Percentiles rank a stretch among this genome's conserved stretches.
These are phyloP conservation scores for Ischnus inquisitorius DNA, from an alignment of 2,888 invertebrate species.

Conservation along the genomic window DNA sequence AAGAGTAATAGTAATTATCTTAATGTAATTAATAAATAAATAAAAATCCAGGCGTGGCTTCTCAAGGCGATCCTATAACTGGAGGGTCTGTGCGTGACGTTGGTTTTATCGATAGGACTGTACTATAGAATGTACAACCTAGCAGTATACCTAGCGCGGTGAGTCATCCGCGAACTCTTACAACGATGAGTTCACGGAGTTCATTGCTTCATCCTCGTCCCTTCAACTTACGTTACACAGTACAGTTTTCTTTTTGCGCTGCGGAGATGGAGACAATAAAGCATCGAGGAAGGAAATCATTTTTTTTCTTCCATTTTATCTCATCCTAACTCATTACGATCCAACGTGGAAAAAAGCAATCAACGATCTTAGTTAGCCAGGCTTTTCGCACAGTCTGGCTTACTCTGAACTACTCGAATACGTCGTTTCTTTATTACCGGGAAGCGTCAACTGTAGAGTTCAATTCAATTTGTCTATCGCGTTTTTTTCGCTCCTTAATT, in stretches of 20 bases:
- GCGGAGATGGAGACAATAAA: conserved; percentile 36
- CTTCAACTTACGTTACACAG: conserved; percentile 24
- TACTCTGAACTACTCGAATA: conserved; percentile 16
- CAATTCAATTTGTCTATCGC: conserved; percentile 6
- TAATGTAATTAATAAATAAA: conserved; percentile 3
- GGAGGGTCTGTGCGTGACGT: conserved; percentile 9
- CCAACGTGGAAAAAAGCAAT: conserved; percentile 35
- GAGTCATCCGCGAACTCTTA: conserved; percentile 43
- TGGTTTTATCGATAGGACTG: conserved; percentile 16
- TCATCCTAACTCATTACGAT: conserved; percentile 47
- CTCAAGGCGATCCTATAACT: conserved; percentile 11
- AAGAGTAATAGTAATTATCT: neutral
- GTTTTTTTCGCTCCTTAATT: neutral
- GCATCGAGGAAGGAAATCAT: conserved; percentile 28
- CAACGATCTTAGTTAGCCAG: conserved; percentile 44
- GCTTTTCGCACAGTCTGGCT: conserved; percentile 53
- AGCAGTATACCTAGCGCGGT: conserved; percentile 1
- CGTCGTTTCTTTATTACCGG: conserved; percentile 8
- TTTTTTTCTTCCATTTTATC: conserved; percentile 18
- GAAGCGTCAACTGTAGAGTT: conserved; percentile 6
- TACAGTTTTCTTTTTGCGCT: conserved; percentile 4
- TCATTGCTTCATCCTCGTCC: conserved; percentile 51
- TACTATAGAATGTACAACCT: neutral
- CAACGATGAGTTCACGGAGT: conserved; percentile 49
- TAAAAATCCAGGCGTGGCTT: neutral